Conservation (phyloP, 2,888 invertebrate species). For the Tanytarsus gracilentus region DNA sequence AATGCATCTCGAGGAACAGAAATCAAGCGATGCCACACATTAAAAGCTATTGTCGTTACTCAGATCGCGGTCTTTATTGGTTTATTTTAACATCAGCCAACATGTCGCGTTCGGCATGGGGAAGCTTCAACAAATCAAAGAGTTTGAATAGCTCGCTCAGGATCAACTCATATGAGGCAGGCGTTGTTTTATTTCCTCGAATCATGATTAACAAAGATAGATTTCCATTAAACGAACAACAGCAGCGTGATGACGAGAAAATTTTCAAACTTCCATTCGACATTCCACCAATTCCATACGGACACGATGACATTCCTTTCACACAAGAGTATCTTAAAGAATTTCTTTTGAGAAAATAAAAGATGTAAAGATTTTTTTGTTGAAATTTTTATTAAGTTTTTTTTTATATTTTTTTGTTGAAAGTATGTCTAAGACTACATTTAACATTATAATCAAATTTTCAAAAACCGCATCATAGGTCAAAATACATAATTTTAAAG, state of each 20-base stretch:
- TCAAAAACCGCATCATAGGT: too few species aligned
- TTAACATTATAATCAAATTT: too few species aligned
- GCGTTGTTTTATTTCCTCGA: constrained; percentile 77
- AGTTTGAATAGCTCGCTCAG: constrained; percentile 51
- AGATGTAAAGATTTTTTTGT: too few species aligned
- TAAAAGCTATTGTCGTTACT: constrained; percentile 75
- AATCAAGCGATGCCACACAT: constrained; percentile 89
- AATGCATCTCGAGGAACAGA: constrained; percentile 57
- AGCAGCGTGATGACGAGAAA: constrained; percentile 29
- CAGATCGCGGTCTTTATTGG: constrained; percentile 60
- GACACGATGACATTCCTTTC: constrained; percentile 59
- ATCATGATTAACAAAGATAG: constrained; percentile 52
- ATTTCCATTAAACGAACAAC: constrained; percentile 16
- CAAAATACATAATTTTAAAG: too few species aligned
- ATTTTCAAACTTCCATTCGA: constrained; percentile 59
- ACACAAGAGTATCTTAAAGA: constrained; percentile 51
- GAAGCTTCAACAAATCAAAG: constrained; percentile 52
- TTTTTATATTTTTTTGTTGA: too few species aligned
- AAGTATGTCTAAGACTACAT: too few species aligned
- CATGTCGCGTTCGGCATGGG: constrained; percentile 97
- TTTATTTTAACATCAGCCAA: constrained; percentile 88
- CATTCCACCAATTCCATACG: constrained; percentile 66
- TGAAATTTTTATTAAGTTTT: too few species aligned
- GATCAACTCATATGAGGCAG: constrained; percentile 83
- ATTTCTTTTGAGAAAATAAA: too few species aligned